These are phyloP conservation scores for Temnopleurus reevesii DNA, from an alignment of 53 echinoderm and acorn worm genomes.

Conservation along the genomic window DNA sequence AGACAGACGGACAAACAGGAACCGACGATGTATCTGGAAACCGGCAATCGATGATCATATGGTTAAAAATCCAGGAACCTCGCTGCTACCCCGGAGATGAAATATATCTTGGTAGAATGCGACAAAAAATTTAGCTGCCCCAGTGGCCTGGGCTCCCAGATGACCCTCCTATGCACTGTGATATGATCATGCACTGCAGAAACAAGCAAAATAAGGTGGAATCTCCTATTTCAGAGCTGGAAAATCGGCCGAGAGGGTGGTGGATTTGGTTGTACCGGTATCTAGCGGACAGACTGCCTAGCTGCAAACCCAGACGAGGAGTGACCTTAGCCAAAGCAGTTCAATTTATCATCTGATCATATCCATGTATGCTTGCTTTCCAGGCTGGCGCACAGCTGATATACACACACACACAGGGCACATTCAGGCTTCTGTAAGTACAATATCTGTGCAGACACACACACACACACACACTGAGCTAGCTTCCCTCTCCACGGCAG, in stretches of 20 bases:
- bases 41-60: background rate
- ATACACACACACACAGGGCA: background rate
- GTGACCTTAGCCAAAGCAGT: conserved; percentile 17
- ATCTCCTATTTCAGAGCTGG: background rate
- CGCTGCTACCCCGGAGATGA: background rate
- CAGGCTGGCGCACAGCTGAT: conserved; percentile 1
- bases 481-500: background rate
- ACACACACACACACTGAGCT: background rate
- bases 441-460: background rate
- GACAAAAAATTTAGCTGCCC: background rate
- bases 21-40: background rate
- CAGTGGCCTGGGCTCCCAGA: background rate
- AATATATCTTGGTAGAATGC: background rate
- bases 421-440: too few species aligned
- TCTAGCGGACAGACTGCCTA: conserved; percentile 16
- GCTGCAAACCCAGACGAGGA: background rate
- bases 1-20: background rate
- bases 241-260: background rate
- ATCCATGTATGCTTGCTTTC: background rate
- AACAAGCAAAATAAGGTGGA: background rate
- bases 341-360: background rate
- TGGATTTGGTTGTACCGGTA: too few species aligned
- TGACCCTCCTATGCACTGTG: background rate
- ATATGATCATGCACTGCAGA: background rate
- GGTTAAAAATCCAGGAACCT: background rate